Evolutionary conservation across 2,113 vertebrate genomes (phyloP), one percentile per base, ranked within the genome.

Genomic region (Eulacestoma nigropectus): DNA sequence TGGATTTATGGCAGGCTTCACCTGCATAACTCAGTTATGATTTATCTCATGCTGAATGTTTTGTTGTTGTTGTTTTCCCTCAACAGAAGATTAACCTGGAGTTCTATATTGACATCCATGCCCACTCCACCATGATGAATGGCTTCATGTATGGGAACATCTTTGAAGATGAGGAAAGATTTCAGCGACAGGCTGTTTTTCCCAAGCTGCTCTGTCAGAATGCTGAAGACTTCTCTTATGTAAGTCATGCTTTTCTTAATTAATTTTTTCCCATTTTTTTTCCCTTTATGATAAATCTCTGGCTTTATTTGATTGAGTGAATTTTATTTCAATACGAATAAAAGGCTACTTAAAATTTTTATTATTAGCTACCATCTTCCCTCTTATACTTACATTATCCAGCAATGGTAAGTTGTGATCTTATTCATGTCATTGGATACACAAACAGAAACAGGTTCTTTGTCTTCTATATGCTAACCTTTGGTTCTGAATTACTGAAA

Each of bases 91-190:
- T 99, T 89, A 99, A 98, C 97, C 96, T 99, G 98, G 99, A 99
- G 97, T 99, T 99, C 97, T 99, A 99, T 98, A 99, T 99, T 37
- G 99, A 99, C 93, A 99, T 99, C 63, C 99, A 99, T 52, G 99
- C 99, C 91, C 99, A 99, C 98, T 99, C 99, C 97, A 99, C 99
- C 97, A 99, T 99, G 99, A 99, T 99, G 98, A 99, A 99, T 84
- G 99, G 99, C 96, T 99, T 99, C 98, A 99, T 99, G 99, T 99
- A 99, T 27, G 99, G 99, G 84, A 99, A 99, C 76, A 98, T 99
- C 97, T 99, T 99, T 74, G 99, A 99, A 96, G 99, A 99, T 1
- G 99, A 99, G 93, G 99, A 99, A 92, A 98, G 98, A 19, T 99
- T 99, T 97, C 99, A 99, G 96, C 98, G 99, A 90, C 99, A 99